phyloP scores from a whole-genome alignment of 2,888 invertebrate species.

The Chironomus riparius region DNA sequence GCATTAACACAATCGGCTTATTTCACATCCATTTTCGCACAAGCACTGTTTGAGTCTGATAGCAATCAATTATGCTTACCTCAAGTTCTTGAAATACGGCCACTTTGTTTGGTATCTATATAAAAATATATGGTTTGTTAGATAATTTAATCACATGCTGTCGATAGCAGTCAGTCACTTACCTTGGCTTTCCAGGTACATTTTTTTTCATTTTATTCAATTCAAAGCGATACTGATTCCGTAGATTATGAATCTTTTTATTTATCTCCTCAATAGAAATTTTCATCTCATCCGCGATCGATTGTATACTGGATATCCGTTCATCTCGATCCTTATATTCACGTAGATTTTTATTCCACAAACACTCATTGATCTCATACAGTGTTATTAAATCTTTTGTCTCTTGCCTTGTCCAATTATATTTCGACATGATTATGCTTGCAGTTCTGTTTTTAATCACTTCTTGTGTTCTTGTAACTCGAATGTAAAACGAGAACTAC shows the following conservation, averaged over 20 bases:
- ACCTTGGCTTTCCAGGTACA: constrained; percentile 15
- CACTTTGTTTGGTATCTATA: constrained; percentile 32
- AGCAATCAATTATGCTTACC: not conserved
- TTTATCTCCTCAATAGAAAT: constrained; percentile 26
- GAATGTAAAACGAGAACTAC: not conserved
- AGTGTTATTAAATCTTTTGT: constrained; percentile 36
- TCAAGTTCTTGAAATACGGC: constrained; percentile 40
- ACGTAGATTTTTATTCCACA: constrained; percentile 39
- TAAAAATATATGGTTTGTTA: not conserved
- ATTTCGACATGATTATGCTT: not conserved
- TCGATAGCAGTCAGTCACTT: not conserved
- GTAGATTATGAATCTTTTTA: constrained; percentile 38
- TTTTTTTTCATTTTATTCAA: constrained; percentile 35
- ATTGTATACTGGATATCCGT: constrained; percentile 6
- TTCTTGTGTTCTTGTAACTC: not conserved
- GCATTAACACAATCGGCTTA: too few relatives aligned
- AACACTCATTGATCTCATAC: constrained; percentile 37
- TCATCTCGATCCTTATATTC: constrained; percentile 33
- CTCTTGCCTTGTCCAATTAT: constrained; percentile 37
- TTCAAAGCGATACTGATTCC: constrained; percentile 41
- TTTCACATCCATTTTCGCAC: too few relatives aligned
- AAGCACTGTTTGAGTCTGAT: too few relatives aligned
- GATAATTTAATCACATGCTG: not conserved
- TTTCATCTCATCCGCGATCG: constrained; percentile 18
- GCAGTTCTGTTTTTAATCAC: not conserved